These are phyloP conservation scores for Halcyon smyrnensis DNA, from an alignment of 2,797 vertebrate genomes.

Conservation along the genomic window DNA sequence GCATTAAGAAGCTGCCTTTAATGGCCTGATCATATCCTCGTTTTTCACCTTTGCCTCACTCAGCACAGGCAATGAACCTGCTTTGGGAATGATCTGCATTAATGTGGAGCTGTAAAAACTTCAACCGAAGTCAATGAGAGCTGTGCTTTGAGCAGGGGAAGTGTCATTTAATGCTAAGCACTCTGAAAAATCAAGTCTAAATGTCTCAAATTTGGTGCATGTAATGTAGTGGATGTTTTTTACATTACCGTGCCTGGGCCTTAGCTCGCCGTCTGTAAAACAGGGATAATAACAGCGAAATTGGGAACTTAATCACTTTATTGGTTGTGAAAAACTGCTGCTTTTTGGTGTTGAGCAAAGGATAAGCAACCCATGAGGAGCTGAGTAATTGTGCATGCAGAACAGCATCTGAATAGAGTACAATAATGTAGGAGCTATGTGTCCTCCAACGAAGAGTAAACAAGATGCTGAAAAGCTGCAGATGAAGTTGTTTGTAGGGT, in stretches of 20 bases:
- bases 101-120: constrained; percentile 61
- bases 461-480: not conserved
- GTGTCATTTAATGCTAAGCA: constrained; percentile 55
- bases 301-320: constrained; percentile 31
- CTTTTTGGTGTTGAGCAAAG: not conserved
- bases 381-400: constrained; percentile 24
- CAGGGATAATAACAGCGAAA: not conserved
- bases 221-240: not conserved
- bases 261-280: not conserved
- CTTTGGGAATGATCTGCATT: constrained; percentile 60
- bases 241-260: not conserved
- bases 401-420: not conserved
- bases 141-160: constrained; percentile 38
- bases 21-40: not conserved
- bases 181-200: constrained; percentile 32
- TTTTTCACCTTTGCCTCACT: constrained; percentile 36
- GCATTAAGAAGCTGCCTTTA: not conserved
- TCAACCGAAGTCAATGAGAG: not conserved
- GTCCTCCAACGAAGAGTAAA: not conserved
- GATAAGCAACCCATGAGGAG: not conserved
- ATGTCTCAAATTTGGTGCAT: constrained; percentile 20
- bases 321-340: constrained; percentile 42
- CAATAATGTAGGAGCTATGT: not conserved
- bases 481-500: not conserved
- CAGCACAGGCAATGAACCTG: constrained; percentile 26